Percentiles rank a stretch among this genome's conserved stretches.
Evolutionary conservation across 2,888 invertebrate genomes (phyloP).

Genomic region (Drosophila sordidula): DNA sequence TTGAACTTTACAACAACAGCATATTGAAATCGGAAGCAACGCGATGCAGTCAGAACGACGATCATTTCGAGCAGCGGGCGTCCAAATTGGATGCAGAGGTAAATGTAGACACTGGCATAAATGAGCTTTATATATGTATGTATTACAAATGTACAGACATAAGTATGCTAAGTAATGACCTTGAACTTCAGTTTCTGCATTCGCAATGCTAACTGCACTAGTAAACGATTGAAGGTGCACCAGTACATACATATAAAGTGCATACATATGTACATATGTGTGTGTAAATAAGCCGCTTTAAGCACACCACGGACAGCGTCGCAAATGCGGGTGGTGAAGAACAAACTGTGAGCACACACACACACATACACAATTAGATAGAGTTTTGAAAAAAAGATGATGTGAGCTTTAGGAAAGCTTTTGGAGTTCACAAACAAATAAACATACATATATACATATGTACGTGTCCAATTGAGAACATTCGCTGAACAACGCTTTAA

Average conservation of each 20-base stretch:
- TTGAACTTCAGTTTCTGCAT: constrained; percentile 68
- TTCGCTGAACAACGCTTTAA: not conserved
- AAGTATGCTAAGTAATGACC: constrained; percentile 61
- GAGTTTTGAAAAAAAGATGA: not conserved
- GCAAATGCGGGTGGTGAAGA: constrained; percentile 11
- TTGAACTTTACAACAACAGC: constrained; percentile 49
- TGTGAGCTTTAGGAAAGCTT: constrained; percentile 25
- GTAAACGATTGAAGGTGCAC: constrained; percentile 54
- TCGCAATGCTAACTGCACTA: constrained; percentile 29
- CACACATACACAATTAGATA: not conserved
- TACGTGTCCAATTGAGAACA: constrained; percentile 1
- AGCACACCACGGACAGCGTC: constrained; percentile 18
- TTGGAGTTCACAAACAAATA: not conserved
- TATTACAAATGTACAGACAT: constrained; percentile 9
- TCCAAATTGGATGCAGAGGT: constrained; percentile 20
- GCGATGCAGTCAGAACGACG: constrained; percentile 24
- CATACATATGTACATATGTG: constrained; percentile 7
- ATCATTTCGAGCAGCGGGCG: constrained; percentile 27
- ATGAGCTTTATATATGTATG: not conserved
- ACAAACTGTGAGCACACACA: constrained; percentile 1
- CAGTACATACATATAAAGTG: constrained; percentile 39
- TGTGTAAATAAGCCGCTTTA: constrained; percentile 16
- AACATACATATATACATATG: no score
- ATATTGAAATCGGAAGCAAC: constrained; percentile 26
- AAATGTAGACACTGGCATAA: constrained; percentile 10